Percentiles rank a stretch among this genome's conserved stretches.
Evolutionary conservation across 2,113 vertebrate species (phyloP).

Genomic region (Climacteris rufus): DNA sequence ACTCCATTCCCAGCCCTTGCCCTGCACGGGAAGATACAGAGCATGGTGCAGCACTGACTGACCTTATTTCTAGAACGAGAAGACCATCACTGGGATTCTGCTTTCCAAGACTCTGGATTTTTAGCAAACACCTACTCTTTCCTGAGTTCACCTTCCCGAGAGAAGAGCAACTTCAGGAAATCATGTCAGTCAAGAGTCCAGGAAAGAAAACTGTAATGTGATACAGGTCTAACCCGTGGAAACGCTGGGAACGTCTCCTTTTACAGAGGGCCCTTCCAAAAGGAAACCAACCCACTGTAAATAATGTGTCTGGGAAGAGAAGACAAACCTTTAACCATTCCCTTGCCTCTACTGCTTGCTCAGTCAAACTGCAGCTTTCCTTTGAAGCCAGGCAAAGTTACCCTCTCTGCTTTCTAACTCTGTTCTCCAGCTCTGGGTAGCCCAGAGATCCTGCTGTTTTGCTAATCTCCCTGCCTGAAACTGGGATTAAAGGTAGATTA

Average conservation of each 20-base stretch:
- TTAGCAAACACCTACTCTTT: slow-evolving; percentile 38
- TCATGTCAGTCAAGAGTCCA: not conserved
- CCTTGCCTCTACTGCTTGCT: not conserved
- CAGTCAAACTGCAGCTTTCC: not conserved
- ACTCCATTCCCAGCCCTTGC: slow-evolving; percentile 27
- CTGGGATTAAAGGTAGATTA: not conserved
- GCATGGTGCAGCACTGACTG: not conserved
- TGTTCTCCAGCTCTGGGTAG: not conserved
- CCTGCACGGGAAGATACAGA: not conserved
- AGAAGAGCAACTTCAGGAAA: slow-evolving; percentile 36
- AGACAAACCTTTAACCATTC: slow-evolving; percentile 15
- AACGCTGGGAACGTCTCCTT: not conserved
- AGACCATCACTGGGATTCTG: not conserved
- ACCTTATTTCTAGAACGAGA: not conserved
- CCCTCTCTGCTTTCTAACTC: not conserved
- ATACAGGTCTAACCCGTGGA: not conserved
- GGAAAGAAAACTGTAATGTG: slow-evolving; percentile 30
- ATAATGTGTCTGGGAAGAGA: slow-evolving; percentile 37
- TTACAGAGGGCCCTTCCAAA: slow-evolving; percentile 5
- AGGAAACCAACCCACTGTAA: slow-evolving; percentile 32
- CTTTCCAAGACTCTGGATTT: slow-evolving; percentile 25
- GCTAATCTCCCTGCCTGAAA: not conserved
- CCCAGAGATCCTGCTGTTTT: not conserved
- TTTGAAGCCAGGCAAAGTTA: not conserved
- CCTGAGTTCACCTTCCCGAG: not conserved